Conservation (phyloP, 2,113 vertebrate genomes). For the Telmatochromis sp. region DNA sequence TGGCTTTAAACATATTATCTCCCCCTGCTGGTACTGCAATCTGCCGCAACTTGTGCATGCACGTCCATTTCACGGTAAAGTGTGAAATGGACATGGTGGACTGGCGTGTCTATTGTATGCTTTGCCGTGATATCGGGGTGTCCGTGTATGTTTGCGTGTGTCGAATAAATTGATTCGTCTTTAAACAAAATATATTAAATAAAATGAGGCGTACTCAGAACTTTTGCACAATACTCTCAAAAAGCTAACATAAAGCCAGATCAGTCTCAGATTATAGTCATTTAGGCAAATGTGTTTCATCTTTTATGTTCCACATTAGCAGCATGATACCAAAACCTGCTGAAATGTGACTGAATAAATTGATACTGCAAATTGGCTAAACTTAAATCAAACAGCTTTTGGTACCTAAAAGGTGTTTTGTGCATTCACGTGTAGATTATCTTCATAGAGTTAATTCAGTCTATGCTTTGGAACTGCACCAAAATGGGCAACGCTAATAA, state of each 20-base stretch:
- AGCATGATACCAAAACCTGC: not conserved
- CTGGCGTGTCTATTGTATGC: not conserved
- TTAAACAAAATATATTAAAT: not conserved
- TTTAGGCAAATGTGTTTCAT: not conserved
- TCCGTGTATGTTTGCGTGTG: not conserved
- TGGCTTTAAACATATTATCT: not conserved
- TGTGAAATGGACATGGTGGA: not conserved
- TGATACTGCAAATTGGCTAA: not conserved
- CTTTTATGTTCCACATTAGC: not conserved
- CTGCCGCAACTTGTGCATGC: not conserved
- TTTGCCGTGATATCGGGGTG: not conserved
- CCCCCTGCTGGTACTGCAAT: not conserved
- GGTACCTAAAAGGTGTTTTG: not conserved
- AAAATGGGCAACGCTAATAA: not conserved
- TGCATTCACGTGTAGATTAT: not conserved
- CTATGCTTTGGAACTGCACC: not conserved
- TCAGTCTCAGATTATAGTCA: not conserved
- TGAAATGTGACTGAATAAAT: not conserved
- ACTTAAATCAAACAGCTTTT: not conserved
- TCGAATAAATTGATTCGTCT: not conserved
- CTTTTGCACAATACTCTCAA: not conserved
- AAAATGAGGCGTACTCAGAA: not conserved
- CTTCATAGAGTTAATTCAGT: not conserved
- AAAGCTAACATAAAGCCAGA: not conserved
- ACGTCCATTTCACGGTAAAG: not conserved